Evolutionary conservation across 2,888 invertebrate species (phyloP), one percentile per base, ranked within the genome.

Genomic region (Luffia ferchaultella): DNA sequence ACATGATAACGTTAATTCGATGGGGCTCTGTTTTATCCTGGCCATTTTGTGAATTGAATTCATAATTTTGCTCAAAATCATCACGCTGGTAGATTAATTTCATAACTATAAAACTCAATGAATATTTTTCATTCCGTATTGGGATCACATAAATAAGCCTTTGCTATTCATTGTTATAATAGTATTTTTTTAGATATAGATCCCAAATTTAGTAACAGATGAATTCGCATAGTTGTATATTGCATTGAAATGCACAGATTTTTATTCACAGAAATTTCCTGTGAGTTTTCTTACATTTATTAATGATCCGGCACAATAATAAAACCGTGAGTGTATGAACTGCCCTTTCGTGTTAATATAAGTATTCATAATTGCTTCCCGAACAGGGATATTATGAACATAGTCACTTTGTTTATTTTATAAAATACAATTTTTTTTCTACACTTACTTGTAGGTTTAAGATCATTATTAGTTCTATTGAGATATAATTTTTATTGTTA

Each of bases 1-100:
- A 77, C 69, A 66, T 74, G 64, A 69, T 67, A 62, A 63, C 60
- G 64, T 70, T 71, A 65, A 61, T 63, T 65, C 63, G 54, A 58
- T 58, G 59, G 60, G 64, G 62, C 46, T 50, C 51, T 60, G 57
- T 57, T 55, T 56, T 42, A 42, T 30, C 30, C 3, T 30, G 3
- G 30, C 3, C 12, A 30, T 30, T 30, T 30, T 30, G 30, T 30
- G 30, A 30, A 7, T 7, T 30, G 30, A 30, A 7, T 7, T 30
- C 30, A 30, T 12, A 30, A 30, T 7, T 30, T 30, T 30, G 30
- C 30, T 30, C 30, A 30, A 30, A 30, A 12, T 30, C 30, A 7
- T 30, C 12, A n/a, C n/a, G n/a, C n/a, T n/a, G n/a, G n/a, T n/a
- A n/a, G n/a, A n/a, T n/a, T n/a, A n/a, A n/a, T n/a, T n/a, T n/a